phyloP scores from a whole-genome alignment of 2,888 invertebrate genomes.

The Diplolepis rosae region DNA sequence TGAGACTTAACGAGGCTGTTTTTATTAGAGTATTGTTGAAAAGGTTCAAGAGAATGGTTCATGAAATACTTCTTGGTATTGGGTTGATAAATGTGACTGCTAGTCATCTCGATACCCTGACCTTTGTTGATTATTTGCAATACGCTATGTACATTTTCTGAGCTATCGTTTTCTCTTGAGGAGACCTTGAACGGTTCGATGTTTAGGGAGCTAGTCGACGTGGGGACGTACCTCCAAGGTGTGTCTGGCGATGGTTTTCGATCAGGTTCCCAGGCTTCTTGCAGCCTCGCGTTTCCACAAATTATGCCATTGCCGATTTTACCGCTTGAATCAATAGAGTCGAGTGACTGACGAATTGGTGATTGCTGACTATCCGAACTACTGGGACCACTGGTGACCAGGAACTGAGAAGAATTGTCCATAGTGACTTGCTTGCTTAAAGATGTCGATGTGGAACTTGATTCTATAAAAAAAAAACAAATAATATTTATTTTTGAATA shows the following conservation, averaged over 20 bases:
- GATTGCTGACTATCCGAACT: conserved; percentile 63
- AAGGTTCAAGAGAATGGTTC: conserved; percentile 66
- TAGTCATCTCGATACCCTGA: conserved; percentile 66
- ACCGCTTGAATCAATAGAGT: conserved; percentile 57
- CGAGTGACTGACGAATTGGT: conserved; percentile 55
- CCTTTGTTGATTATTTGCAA: conserved; percentile 69
- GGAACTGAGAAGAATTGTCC: conserved; percentile 58
- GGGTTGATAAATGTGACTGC: conserved; percentile 63
- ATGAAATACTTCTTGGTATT: conserved; percentile 68
- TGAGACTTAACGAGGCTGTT: conserved; percentile 47
- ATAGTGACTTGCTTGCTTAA: conserved; percentile 39
- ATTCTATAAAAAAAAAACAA: conserved; percentile 34
- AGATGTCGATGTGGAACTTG: conserved; percentile 16
- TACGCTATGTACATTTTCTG: conserved; percentile 66
- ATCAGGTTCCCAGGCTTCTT: conserved; percentile 72
- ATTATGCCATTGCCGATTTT: conserved; percentile 69
- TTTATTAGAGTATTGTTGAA: conserved; percentile 62
- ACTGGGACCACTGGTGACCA: conserved; percentile 58
- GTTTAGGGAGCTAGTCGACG: conserved; percentile 61
- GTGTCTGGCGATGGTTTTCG: conserved; percentile 69
- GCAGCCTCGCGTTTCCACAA: conserved; percentile 69
- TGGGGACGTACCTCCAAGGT: conserved; percentile 70
- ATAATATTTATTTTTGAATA: not conserved
- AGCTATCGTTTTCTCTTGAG: conserved; percentile 58
- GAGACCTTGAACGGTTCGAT: conserved; percentile 64